phyloP scores from a whole-genome alignment of 2,888 invertebrate genomes.

The Crossocerus cetratus region DNA sequence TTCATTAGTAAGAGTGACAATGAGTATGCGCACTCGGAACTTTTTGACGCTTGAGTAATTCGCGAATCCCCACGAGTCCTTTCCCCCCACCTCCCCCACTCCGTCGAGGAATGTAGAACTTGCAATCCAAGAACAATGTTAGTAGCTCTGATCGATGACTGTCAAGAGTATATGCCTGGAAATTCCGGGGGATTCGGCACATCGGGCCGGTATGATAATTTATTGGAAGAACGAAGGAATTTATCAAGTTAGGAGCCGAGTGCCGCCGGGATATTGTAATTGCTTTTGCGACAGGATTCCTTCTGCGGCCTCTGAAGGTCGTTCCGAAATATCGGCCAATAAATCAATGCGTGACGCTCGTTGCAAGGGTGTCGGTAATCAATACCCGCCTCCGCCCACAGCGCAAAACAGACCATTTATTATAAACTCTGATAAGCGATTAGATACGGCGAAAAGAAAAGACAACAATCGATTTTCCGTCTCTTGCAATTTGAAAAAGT shows the following conservation, averaged over 20 bases:
- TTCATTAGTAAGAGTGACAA: constrained; percentile 22
- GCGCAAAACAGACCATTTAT: constrained; percentile 18
- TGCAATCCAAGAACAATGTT: constrained; percentile 35
- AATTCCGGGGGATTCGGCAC: constrained; percentile 33
- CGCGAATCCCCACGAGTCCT: constrained; percentile 1
- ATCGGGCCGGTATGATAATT: constrained; percentile 32
- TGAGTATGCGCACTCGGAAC: constrained; percentile 10
- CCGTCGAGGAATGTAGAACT: constrained; percentile 25
- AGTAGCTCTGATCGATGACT: constrained; percentile 46
- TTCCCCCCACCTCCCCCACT: too few relatives aligned
- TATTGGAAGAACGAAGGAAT: constrained; percentile 36
- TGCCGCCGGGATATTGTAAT: constrained; percentile 29
- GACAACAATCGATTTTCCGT: too few relatives aligned
- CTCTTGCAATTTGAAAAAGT: too few relatives aligned
- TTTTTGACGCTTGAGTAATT: constrained; percentile 15
- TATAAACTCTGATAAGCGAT: constrained; percentile 7
- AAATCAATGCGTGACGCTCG: constrained; percentile 46
- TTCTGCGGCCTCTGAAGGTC: constrained; percentile 60
- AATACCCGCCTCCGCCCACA: too few relatives aligned
- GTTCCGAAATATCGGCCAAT: constrained; percentile 52
- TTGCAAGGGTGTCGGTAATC: neutral
- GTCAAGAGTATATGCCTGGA: constrained; percentile 27
- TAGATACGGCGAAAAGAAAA: neutral
- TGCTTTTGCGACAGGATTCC: constrained; percentile 31
- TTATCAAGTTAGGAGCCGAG: constrained; percentile 30